Conservation (phyloP, 1,140 invertebrate species). For the Drosophila athabasca region DNA sequence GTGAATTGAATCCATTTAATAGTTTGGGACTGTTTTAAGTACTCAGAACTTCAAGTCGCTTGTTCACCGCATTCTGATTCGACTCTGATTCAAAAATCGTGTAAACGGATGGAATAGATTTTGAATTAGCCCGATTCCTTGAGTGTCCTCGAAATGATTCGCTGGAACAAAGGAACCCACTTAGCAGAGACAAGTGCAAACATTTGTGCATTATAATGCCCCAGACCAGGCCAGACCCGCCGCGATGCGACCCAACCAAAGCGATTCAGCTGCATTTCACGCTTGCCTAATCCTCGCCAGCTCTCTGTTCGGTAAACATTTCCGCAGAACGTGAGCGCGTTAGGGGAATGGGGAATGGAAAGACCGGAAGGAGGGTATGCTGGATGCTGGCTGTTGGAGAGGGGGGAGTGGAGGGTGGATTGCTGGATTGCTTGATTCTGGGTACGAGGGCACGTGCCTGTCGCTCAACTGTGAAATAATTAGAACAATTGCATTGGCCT, state of each 20-base stretch:
- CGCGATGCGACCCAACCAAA: background rate
- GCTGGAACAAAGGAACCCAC: conserved; percentile 46
- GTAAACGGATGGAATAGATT: background rate
- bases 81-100: background rate
- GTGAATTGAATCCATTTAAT: too few species aligned
- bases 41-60: too few species aligned
- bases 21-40: too few species aligned
- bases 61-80: too few species aligned
- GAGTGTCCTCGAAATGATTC: background rate
- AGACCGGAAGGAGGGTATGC: conserved; percentile 1
- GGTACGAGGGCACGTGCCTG: conserved; percentile 56
- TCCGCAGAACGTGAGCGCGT: conserved; percentile 48
- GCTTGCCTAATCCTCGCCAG: conserved; percentile 52
- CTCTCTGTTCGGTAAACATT: conserved; percentile 47
- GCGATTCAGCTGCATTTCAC: conserved; percentile 45
- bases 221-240: background rate
- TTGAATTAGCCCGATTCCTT: conserved; percentile 1
- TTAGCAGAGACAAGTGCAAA: conserved; percentile 60
- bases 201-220: conserved; percentile 57
- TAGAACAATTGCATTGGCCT: conserved; percentile 73
- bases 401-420: background rate
- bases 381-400: background rate
- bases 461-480: conserved; percentile 62
- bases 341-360: background rate
- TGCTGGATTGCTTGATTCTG: conserved; percentile 9